A percentile compares a stretch with the other conserved stretches of the same genome.
phyloP scores from a whole-genome alignment of 1,140 invertebrate genomes.

The Achroia grisella region DNA sequence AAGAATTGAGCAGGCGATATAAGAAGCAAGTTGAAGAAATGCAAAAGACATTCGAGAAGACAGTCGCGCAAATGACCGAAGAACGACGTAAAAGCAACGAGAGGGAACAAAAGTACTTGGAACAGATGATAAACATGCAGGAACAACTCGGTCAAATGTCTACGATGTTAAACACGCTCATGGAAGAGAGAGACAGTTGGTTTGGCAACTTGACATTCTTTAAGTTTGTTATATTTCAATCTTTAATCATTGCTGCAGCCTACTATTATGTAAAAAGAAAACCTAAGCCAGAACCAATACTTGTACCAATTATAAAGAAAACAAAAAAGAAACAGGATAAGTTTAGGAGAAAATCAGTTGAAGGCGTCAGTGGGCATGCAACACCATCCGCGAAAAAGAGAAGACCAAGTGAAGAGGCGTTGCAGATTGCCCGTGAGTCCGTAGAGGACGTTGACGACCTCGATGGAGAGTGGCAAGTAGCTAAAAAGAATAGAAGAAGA shows the following conservation, averaged over 20 bases:
- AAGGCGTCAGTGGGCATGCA: slow-evolving; percentile 72
- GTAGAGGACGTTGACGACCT: slow-evolving; percentile 64
- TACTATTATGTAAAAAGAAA: slow-evolving; percentile 56
- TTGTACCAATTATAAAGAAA: slow-evolving; percentile 44
- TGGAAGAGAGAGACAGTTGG: slow-evolving; percentile 80
- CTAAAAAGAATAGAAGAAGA: slow-evolving; percentile 51
- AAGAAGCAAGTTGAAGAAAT: slow-evolving; percentile 98
- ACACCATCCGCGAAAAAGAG: slow-evolving; percentile 73
- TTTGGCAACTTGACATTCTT: slow-evolving; percentile 75
- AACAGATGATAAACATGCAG: slow-evolving; percentile 76
- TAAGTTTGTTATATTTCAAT: slow-evolving; percentile 61
- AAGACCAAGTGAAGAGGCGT: slow-evolving; percentile 85
- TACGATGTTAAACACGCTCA: slow-evolving; percentile 71
- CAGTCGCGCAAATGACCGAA: slow-evolving; percentile 83
- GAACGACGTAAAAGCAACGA: slow-evolving; percentile 82
- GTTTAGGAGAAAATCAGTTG: slow-evolving; percentile 76
- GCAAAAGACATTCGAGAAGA: slow-evolving; percentile 89
- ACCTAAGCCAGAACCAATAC: slow-evolving; percentile 36
- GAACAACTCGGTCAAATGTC: slow-evolving; percentile 78
- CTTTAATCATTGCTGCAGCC: slow-evolving; percentile 44
- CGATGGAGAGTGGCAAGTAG: slow-evolving; percentile 65
- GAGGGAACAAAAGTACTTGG: slow-evolving; percentile 78
- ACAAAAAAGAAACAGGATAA: slow-evolving; percentile 51
- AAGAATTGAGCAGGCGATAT: slow-evolving; percentile 94
- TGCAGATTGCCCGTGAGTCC: slow-evolving; percentile 78